These are phyloP conservation scores for Bursaphelenchus mucronatus DNA, from an alignment of 1,140 invertebrate genomes.

Conservation along the genomic window DNA sequence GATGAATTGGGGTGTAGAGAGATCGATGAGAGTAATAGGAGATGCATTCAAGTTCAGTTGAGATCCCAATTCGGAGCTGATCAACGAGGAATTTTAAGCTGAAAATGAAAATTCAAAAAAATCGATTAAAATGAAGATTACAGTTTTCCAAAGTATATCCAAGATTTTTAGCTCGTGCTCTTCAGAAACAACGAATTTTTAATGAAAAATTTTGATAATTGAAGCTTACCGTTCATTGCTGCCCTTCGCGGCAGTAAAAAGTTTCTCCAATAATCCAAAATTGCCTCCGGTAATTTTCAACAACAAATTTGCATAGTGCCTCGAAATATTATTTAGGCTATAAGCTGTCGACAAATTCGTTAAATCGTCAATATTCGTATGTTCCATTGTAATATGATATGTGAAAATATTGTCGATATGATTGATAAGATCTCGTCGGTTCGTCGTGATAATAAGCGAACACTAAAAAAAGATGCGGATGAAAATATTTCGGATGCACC, in stretches of 20 bases:
- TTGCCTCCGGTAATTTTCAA: constrained; percentile 11
- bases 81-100: constrained; percentile 7
- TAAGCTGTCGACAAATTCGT: constrained; percentile 1
- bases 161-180: too few species aligned
- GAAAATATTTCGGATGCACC: too few species aligned
- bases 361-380: constrained; percentile 9
- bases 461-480: not conserved
- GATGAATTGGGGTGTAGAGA: not conserved
- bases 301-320: constrained; percentile 2
- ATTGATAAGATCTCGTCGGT: not conserved
- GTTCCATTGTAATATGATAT: constrained; percentile 7
- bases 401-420: constrained; percentile 5
- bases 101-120: not conserved
- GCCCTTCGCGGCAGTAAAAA: not conserved
- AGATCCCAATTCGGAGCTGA: not conserved
- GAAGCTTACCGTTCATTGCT: not conserved
- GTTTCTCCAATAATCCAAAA: constrained; percentile 19
- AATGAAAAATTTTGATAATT: too few species aligned
- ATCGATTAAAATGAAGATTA: too few species aligned
- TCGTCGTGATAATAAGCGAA: constrained; percentile 13
- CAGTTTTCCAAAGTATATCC: too few species aligned
- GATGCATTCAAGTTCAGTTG: not conserved
- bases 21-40: constrained; percentile 7
- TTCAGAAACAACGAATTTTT: too few species aligned
- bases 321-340: not conserved